Percentiles rank a stretch among this genome's conserved stretches.
These are phyloP conservation scores for Myotis vivesi DNA, from an alignment of 2,797 vertebrate genomes.

Conservation along the genomic window DNA sequence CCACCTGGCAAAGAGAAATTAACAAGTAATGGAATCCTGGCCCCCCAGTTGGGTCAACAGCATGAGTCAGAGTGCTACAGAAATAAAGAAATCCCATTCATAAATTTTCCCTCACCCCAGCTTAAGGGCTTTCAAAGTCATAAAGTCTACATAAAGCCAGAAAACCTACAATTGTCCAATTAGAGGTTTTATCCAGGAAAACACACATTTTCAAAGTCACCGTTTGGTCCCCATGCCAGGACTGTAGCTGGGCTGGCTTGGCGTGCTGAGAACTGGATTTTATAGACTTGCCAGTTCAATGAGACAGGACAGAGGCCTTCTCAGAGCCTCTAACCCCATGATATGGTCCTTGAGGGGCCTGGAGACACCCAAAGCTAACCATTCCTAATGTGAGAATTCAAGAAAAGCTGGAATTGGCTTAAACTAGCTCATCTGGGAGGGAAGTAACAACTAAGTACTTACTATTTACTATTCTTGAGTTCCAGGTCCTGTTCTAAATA, in stretches of 20 bases:
- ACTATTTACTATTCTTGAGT: neutral
- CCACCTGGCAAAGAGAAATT: conserved; percentile 45
- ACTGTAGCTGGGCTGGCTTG: neutral
- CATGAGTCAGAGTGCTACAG: conserved; percentile 23
- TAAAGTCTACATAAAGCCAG: conserved; percentile 36
- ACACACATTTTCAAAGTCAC: conserved; percentile 45
- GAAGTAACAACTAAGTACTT: neutral
- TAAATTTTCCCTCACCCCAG: conserved; percentile 4
- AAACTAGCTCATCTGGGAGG: neutral
- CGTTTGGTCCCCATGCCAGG: neutral
- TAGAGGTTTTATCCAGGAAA: conserved; percentile 67
- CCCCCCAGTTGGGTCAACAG: neutral
- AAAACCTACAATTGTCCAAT: conserved; percentile 60
- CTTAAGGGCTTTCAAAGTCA: conserved; percentile 47
- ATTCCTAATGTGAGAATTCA: neutral
- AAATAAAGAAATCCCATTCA: conserved; percentile 61
- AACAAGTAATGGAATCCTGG: neutral
- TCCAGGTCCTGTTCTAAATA: neutral
- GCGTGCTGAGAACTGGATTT: neutral
- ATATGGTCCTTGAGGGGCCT: neutral
- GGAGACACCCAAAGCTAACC: neutral
- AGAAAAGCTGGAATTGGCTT: neutral
- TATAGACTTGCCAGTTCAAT: neutral
- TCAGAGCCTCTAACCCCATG: neutral
- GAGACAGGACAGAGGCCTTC: neutral